These are phyloP conservation scores for Mylabris phalerata DNA, from an alignment of 1,140 invertebrate species.

Conservation along the genomic window DNA sequence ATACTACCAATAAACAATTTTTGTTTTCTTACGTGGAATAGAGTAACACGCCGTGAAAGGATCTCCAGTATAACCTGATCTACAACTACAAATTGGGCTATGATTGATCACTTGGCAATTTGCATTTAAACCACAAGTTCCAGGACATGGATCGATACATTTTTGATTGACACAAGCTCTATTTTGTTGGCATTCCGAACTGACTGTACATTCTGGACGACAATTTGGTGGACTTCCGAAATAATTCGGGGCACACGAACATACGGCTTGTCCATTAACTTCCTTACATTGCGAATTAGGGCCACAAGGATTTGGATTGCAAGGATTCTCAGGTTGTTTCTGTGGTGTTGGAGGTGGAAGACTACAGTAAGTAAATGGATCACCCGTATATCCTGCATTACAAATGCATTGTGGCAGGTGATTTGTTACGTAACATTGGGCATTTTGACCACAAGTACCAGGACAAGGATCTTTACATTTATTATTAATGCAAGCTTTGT, in stretches of 20 bases:
- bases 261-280: conserved; percentile 47
- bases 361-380: conserved; percentile 37
- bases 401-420: conserved; percentile 53
- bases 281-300: conserved; percentile 56
- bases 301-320: conserved; percentile 57
- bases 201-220: conserved; percentile 74
- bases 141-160: conserved; percentile 67
- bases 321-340: conserved; percentile 46
- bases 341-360: conserved; percentile 35
- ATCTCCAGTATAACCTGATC: conserved; percentile 48
- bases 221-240: conserved; percentile 61
- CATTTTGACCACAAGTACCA: conserved; percentile 47
- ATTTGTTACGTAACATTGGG: conserved; percentile 50
- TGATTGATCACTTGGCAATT: conserved; percentile 67
- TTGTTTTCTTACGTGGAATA: conserved; percentile 45
- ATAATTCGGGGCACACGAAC: conserved; percentile 56
- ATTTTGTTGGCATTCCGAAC: conserved; percentile 66
- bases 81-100: conserved; percentile 52
- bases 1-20: not conserved
- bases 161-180: conserved; percentile 69
- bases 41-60: conserved; percentile 53
- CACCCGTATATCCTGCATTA: conserved; percentile 57
- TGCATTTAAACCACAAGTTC: conserved; percentile 64
- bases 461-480: conserved; percentile 50
- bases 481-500: conserved; percentile 42